Conservation (phyloP, 2,113 vertebrate species). For the Vulpes vulpes region DNA sequence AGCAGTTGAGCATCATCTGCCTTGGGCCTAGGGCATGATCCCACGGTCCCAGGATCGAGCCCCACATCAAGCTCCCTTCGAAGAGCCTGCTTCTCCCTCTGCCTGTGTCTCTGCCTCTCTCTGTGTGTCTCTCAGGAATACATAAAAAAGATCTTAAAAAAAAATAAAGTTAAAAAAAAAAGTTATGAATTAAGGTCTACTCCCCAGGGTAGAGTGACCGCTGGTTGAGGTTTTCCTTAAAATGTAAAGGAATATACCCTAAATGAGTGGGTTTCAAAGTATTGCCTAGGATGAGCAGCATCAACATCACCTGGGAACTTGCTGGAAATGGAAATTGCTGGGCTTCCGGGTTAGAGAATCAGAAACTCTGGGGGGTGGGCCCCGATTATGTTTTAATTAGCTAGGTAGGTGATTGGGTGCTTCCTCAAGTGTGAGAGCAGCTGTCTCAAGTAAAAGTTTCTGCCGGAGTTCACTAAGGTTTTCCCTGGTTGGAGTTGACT, state of each 20-base stretch:
- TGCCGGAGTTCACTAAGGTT: neutral
- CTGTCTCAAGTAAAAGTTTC: neutral
- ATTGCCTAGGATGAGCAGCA: neutral
- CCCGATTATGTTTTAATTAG: neutral
- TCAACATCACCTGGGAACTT: neutral
- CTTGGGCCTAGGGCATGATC: too few relatives aligned
- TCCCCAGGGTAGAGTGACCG: neutral
- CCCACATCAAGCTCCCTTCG: too few relatives aligned
- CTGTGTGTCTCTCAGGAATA: too few relatives aligned
- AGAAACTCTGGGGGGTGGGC: neutral
- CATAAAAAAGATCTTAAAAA: too few relatives aligned
- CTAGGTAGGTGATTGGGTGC: neutral
- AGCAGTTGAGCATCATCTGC: too few relatives aligned
- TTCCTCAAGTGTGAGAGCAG: neutral
- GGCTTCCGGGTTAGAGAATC: neutral
- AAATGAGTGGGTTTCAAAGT: neutral
- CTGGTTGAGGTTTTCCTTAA: slow-evolving; percentile 7
- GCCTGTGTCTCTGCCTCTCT: too few relatives aligned
- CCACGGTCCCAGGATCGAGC: too few relatives aligned
- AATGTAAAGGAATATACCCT: neutral
- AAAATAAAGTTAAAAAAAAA: too few relatives aligned
- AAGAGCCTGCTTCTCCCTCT: too few relatives aligned
- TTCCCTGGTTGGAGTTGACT: neutral
- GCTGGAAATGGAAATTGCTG: neutral
- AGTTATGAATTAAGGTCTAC: neutral